Conservation (phyloP, 2,797 vertebrate genomes). For the Otus scops region DNA sequence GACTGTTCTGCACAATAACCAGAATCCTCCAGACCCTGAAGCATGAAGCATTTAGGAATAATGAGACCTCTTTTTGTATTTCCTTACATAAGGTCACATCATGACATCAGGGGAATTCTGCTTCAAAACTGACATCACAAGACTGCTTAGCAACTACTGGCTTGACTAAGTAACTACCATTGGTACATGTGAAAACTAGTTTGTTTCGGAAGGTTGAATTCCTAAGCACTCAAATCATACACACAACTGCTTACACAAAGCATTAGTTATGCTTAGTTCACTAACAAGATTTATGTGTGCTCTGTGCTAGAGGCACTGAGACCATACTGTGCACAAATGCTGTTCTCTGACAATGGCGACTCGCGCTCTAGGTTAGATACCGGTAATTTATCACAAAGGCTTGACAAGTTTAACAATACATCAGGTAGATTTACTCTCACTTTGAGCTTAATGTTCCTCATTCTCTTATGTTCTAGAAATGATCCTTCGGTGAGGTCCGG, state of each 20-base stretch:
- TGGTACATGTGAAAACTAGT: background rate
- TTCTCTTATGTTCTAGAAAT: constrained; percentile 44
- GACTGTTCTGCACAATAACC: background rate
- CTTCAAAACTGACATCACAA: background rate
- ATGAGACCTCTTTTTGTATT: background rate
- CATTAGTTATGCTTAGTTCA: constrained; percentile 24
- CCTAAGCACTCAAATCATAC: constrained; percentile 7
- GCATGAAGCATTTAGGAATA: background rate
- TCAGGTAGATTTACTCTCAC: constrained; percentile 32
- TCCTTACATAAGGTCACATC: background rate
- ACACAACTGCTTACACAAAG: background rate
- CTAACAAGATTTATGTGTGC: background rate
- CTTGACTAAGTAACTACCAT: background rate
- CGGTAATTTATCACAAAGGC: background rate
- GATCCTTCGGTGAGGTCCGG: background rate
- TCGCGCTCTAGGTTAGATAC: background rate
- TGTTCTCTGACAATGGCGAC: background rate
- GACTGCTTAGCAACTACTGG: background rate
- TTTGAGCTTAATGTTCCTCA: constrained; percentile 44
- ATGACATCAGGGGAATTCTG: background rate
- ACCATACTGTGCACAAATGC: background rate
- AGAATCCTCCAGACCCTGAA: background rate
- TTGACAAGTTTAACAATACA: constrained; percentile 30
- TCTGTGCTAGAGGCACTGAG: background rate
- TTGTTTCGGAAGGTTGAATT: background rate